phyloP scores from a whole-genome alignment of 2,113 vertebrate genomes.

The Macquaria ambigua region DNA sequence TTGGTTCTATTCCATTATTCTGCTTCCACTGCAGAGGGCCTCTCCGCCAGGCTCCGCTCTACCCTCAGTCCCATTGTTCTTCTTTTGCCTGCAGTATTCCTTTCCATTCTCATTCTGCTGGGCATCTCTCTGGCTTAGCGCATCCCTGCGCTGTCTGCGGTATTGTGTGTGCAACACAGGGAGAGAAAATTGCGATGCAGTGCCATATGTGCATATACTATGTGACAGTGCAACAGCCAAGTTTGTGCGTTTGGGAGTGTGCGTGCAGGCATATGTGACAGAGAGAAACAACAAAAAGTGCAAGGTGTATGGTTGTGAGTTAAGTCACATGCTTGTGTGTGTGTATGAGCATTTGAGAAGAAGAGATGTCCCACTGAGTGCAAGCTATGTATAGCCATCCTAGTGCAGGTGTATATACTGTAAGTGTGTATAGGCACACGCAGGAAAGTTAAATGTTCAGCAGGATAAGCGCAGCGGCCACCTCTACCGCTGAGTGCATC shows the following conservation, averaged over 20 bases:
- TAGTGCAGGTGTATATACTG: slow-evolving; percentile 11
- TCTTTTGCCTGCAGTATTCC: slow-evolving; percentile 70
- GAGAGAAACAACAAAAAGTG: slow-evolving; percentile 7
- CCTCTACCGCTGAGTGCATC: slow-evolving; percentile 24
- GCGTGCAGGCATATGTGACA: neutral
- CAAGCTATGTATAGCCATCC: slow-evolving; percentile 18
- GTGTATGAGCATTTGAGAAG: neutral
- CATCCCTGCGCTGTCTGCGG: slow-evolving; percentile 55
- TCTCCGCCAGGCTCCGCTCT: slow-evolving; percentile 65
- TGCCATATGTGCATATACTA: slow-evolving; percentile 28
- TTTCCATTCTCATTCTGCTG: slow-evolving; percentile 72
- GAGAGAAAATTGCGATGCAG: slow-evolving; percentile 21
- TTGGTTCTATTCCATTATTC: slow-evolving; percentile 69
- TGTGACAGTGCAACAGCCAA: slow-evolving; percentile 17
- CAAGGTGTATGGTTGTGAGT: slow-evolving; percentile 1
- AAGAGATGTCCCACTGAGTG: slow-evolving; percentile 1
- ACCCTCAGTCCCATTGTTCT: slow-evolving; percentile 66
- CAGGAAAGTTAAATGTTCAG: slow-evolving; percentile 21
- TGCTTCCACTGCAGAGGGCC: slow-evolving; percentile 60
- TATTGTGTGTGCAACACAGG: slow-evolving; percentile 44
- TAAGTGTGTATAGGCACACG: neutral
- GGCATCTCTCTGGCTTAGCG: slow-evolving; percentile 55
- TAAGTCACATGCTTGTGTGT: neutral
- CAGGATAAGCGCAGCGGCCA: slow-evolving; percentile 16
- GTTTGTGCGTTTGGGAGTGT: slow-evolving; percentile 20